Evolutionary conservation across 2,797 vertebrate genomes (phyloP), one percentile per base, ranked within the genome.

Genomic region (Macroramphosus scolopax): DNA sequence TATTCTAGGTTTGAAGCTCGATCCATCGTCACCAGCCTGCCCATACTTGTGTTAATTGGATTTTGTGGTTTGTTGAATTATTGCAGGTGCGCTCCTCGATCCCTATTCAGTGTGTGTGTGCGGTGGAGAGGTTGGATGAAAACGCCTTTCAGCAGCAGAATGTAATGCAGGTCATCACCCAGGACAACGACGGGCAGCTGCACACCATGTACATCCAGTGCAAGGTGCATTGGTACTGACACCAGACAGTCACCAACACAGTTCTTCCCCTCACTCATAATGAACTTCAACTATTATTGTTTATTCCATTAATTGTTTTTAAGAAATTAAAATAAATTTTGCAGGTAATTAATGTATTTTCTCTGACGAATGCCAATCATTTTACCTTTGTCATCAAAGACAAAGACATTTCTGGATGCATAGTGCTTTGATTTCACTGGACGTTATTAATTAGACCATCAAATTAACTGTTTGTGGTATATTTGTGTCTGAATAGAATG

Each of bases 71-170:
- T 72, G 53, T 81, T 80, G 40, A 68, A 74, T 49, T 68, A 70
- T 76, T 83, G 73, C 78, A 94, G 94, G 86, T 75, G 46, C 74
- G 83, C 51, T 82, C 89, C 51, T 89, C 86, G 39, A 89, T 93
- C 59, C 89, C 89, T 0, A 83, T 95, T 67, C 80, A 83, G 7
- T 73, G 67, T 41, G 92, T 96, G 77, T 86, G 91, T n/a, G 95
- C 91, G 0, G 92, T 95, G 84, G 95, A 97, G 87, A 85, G 88
- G 10, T 92, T 94, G 80, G 94, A 96, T 1, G 92, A 95, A 72
- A 91, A 93, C 33, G 91, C 94, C 81, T 96, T 96, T 87, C 94
- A 94, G 82, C 91, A 94, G 77, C 91, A 92, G 12, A 89, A 95
- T 17, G 81, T 95, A 76, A 92, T 96, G 93, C 95, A 97, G 86